Base-by-base conservation (phyloP, 2,113 vertebrate genomes). In the Lycaon pictus region DNA sequence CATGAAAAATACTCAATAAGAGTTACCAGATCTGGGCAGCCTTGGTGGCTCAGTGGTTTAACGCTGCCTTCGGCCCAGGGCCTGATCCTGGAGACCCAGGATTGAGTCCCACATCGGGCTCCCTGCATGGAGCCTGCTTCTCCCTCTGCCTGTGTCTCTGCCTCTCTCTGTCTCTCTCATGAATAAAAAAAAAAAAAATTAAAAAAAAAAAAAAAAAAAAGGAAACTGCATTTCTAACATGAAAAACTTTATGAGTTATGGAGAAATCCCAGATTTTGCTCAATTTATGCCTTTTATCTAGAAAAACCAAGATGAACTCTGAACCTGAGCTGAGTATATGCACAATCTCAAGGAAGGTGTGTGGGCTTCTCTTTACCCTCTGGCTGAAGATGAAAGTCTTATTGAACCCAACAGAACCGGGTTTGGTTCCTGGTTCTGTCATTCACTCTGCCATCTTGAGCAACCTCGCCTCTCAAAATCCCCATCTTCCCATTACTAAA, bases 241-340 rank as follows among this genome's bases (percentile, higher is more conserved):
- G 37, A 43, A 43, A 43, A 43, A 43, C 4, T 43, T 43, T 43
- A 43, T 37, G 3, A 22, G 5, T 67, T 62, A 32, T 22, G 4
- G 27, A 23, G 7, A 51, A 91, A 90, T 88, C n/a, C 25, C 67
- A 92, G 62, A 76, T 84, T 82, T 90, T 32, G 3, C 6, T 90
- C 27, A 43, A 0, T 48, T n/a, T 2, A n/a, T 35, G 27, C 2
- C 29, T 81, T 89, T 89, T 35, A 63, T 29, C 22, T 51, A 43
- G n/a, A 63, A 80, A 10, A 79, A 12, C 43, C 62, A 81, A 69
- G 55, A 19, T 27, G 43, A 83, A 29, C 55, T 82, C 72, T 17
- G 25, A 89, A 51, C 55, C 22, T 29, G 58, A 86, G 27, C 48
- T 71, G 60, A 95, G 2, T 60, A n/a, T 76, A 85, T 63, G 20